Percentiles rank a stretch among this genome's conserved stretches.
Evolutionary conservation across 2,888 invertebrate species (phyloP).

Genomic region (Scaptomyza tumidula): DNA sequence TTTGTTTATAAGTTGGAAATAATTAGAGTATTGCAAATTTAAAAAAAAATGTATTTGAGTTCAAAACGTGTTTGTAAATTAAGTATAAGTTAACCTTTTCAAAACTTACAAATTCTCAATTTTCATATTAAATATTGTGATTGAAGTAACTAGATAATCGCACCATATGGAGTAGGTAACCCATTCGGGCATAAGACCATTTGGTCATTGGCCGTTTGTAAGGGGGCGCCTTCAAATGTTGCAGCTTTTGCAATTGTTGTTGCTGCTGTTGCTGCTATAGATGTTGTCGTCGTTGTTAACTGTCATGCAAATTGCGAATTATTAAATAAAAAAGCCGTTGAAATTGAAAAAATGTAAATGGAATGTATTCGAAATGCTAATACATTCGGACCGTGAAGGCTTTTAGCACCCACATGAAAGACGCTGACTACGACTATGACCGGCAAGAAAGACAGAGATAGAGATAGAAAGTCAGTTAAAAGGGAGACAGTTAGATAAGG

Average conservation of each 20-base stretch:
- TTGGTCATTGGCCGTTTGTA: constrained; percentile 27
- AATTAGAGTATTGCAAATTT: too few species aligned
- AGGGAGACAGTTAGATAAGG: background rate
- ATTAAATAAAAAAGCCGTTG: constrained; percentile 65
- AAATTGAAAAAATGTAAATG: constrained; percentile 77
- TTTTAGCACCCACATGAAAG: constrained; percentile 37
- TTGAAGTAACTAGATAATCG: background rate
- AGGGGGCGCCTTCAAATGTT: constrained; percentile 7
- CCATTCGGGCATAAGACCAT: constrained; percentile 8
- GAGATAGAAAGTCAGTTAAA: background rate
- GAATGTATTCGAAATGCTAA: constrained; percentile 74
- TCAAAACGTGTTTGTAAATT: too few species aligned
- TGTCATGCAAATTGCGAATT: constrained; percentile 73
- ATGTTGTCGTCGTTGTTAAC: constrained; percentile 10
- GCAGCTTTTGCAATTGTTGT: constrained; percentile 6
- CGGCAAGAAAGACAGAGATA: background rate
- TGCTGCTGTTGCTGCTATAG: background rate
- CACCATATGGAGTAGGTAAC: constrained; percentile 37
- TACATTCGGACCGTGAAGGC: constrained; percentile 48
- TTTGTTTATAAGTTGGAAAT: too few species aligned
- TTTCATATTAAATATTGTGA: too few species aligned
- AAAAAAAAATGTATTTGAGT: too few species aligned
- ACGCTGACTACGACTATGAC: constrained; percentile 36
- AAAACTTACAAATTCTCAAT: too few species aligned
- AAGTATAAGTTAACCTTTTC: too few species aligned